phyloP scores from a whole-genome alignment of 1,140 invertebrate genomes.

The Ooceraea biroi region DNA sequence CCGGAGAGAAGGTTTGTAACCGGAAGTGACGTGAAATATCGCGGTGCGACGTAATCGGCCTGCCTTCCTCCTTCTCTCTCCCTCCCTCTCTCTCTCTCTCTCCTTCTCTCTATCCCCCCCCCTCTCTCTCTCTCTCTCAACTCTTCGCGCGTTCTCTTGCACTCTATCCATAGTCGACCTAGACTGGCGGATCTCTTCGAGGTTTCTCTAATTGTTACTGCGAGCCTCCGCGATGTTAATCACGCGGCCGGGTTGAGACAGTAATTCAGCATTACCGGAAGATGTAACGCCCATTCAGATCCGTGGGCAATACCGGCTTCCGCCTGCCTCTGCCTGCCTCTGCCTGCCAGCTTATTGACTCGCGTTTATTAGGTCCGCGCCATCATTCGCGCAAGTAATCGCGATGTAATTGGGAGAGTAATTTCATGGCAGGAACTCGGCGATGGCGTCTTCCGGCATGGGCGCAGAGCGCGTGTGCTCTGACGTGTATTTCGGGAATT shows the following conservation, averaged over 20 bases:
- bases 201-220: slow-evolving; percentile 81
- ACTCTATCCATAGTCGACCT: slow-evolving; percentile 26
- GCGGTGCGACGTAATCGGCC: slow-evolving; percentile 77
- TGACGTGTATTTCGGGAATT: neutral
- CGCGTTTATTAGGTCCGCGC: slow-evolving; percentile 43
- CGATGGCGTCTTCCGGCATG: neutral
- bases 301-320: slow-evolving; percentile 37
- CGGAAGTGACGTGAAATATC: slow-evolving; percentile 79
- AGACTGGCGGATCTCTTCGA: slow-evolving; percentile 73
- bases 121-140: neutral
- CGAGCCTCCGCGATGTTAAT: slow-evolving; percentile 68
- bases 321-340: neutral
- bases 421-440: slow-evolving; percentile 17
- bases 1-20: slow-evolving; percentile 76
- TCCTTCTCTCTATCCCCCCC: neutral
- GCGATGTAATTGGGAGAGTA: slow-evolving; percentile 46
- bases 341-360: slow-evolving; percentile 59
- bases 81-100: slow-evolving; percentile 16
- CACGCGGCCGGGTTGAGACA: slow-evolving; percentile 63
- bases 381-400: slow-evolving; percentile 28
- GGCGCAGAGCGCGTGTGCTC: neutral
- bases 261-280: slow-evolving; percentile 60
- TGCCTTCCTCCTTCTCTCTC: neutral
- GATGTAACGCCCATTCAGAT: slow-evolving; percentile 37
- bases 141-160: no score